Evolutionary conservation across 1,140 invertebrate species (phyloP).

Genomic region (Drosophila trapezifrons): DNA sequence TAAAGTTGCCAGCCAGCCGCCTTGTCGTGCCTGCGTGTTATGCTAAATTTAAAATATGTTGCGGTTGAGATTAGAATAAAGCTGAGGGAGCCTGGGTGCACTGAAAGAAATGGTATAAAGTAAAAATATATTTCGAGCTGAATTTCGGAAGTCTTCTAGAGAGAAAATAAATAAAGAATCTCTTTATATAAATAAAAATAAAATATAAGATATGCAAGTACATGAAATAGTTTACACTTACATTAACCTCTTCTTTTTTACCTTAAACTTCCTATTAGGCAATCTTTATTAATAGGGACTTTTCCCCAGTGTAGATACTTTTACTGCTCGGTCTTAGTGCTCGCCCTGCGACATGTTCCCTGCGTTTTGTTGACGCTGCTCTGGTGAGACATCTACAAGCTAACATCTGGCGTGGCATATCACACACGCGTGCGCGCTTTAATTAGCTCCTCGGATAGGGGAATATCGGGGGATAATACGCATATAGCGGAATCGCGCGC

Average conservation of each 20-base stretch:
- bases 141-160: background rate
- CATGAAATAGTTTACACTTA: no score
- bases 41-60: conserved; percentile 78
- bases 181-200: no score
- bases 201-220: background rate
- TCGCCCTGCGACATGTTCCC: conserved; percentile 28
- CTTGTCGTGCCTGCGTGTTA: conserved; percentile 46
- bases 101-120: background rate
- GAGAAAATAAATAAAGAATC: background rate
- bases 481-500: conserved; percentile 7
- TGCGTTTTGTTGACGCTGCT: conserved; percentile 19
- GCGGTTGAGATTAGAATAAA: conserved; percentile 72
- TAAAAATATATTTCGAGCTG: no score
- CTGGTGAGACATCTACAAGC: conserved; percentile 48
- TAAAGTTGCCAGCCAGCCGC: conserved; percentile 48
- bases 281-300: background rate
- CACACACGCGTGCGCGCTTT: conserved; percentile 74
- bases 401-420: conserved; percentile 73
- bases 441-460: conserved; percentile 56
- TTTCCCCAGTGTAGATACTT: conserved; percentile 1
- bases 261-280: background rate
- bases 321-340: background rate
- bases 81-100: conserved; percentile 30
- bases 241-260: no score
- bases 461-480: conserved; percentile 1